phyloP scores from a whole-genome alignment of 1,140 invertebrate species.

The Araneus ventricosus region DNA sequence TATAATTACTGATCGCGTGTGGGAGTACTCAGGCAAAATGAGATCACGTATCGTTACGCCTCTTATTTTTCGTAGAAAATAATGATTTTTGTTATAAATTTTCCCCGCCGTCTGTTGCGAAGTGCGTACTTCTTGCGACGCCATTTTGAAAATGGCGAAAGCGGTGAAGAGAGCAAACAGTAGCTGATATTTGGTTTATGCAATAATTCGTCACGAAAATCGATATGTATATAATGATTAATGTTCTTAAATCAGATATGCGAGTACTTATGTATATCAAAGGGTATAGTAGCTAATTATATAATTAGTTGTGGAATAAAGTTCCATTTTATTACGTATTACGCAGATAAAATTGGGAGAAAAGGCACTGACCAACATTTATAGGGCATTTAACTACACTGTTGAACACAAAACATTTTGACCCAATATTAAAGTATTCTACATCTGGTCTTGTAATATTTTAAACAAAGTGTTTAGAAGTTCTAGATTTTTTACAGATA shows the following conservation, averaged over 20 bases:
- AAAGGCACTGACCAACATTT: too few relatives aligned
- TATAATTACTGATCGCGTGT: constrained; percentile 27
- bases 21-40: constrained; percentile 37
- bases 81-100: background rate
- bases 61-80: background rate
- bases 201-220: background rate
- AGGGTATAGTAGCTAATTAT: too few relatives aligned
- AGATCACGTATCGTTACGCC: background rate
- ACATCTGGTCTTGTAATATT: too few relatives aligned
- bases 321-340: too few relatives aligned
- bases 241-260: background rate
- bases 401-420: too few relatives aligned
- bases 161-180: background rate
- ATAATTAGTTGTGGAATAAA: too few relatives aligned
- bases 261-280: too few relatives aligned
- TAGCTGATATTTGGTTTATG: background rate
- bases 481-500: too few relatives aligned
- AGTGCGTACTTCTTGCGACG: background rate
- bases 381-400: too few relatives aligned
- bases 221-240: background rate
- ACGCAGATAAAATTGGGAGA: too few relatives aligned
- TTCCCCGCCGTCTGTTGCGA: background rate
- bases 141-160: background rate
- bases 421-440: too few relatives aligned
- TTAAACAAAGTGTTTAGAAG: too few relatives aligned